These are phyloP conservation scores for Hydrotaea cyrtoneurina DNA, from an alignment of 2,888 invertebrate genomes.

Conservation along the genomic window DNA sequence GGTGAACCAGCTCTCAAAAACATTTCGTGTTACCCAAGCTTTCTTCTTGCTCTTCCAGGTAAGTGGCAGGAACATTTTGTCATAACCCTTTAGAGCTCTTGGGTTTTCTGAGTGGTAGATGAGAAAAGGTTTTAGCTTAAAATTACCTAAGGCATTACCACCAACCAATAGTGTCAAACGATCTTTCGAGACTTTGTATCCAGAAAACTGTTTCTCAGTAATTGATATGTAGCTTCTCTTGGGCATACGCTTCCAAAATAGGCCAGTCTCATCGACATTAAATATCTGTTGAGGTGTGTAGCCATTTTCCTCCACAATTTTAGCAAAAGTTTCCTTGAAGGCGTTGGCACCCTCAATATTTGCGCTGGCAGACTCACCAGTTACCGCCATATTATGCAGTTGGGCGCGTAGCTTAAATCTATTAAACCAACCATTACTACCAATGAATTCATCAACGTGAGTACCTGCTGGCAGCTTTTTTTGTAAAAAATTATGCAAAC, in stretches of 20 bases:
- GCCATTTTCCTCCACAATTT: constrained; percentile 8
- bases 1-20: too few species aligned
- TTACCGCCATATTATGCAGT: not conserved
- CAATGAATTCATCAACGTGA: not conserved
- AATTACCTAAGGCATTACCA: too few species aligned
- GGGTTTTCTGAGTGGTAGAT: too few species aligned
- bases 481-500: not conserved
- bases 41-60: too few species aligned
- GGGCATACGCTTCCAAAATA: constrained; percentile 45
- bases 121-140: too few species aligned
- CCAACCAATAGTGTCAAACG: not conserved
- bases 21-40: too few species aligned
- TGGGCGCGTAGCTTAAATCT: not conserved
- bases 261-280: constrained; percentile 45
- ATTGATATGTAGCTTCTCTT: constrained; percentile 40
- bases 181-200: constrained; percentile 6
- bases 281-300: not conserved
- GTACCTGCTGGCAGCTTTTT: not conserved
- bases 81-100: too few species aligned
- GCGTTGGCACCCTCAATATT: not conserved
- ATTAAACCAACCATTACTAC: not conserved
- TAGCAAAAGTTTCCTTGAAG: not conserved
- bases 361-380: not conserved
- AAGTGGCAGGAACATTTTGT: too few species aligned
- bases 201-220: not conserved